Evolutionary conservation across 2,888 invertebrate genomes (phyloP).

Genomic region (Cephalotes varians): DNA sequence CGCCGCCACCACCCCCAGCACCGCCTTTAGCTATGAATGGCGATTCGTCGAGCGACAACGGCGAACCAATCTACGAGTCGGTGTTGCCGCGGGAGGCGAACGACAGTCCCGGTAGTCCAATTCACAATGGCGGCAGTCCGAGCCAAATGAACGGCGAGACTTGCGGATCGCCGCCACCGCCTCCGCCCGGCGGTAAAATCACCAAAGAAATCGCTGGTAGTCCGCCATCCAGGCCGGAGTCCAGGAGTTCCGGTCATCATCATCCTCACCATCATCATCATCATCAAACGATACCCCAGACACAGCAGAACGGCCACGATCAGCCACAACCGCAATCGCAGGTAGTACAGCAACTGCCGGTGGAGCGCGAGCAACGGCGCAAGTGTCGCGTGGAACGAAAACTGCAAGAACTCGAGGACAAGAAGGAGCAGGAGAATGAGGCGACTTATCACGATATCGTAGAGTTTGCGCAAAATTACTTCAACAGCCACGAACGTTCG

Average conservation of each 20-base stretch:
- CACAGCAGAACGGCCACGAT: constrained; percentile 78
- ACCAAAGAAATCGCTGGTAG: constrained; percentile 78
- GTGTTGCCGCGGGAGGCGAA: constrained; percentile 91
- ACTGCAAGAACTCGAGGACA: constrained; percentile 92
- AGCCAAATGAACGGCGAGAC: constrained; percentile 78
- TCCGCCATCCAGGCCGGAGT: constrained; percentile 80
- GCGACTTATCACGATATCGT: constrained; percentile 92
- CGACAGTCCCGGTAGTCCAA: constrained; percentile 78
- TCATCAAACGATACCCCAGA: constrained; percentile 73
- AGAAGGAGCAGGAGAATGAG: constrained; percentile 86
- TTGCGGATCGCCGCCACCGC: constrained; percentile 78
- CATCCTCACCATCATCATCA: constrained; percentile 71
- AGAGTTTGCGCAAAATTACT: constrained; percentile 97
- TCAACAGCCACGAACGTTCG: constrained; percentile 95
- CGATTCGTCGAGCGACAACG: constrained; percentile 81
- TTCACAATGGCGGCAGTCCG: constrained; percentile 77
- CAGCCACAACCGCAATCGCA: constrained; percentile 69
- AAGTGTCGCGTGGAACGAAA: constrained; percentile 95
- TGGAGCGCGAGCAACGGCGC: constrained; percentile 91
- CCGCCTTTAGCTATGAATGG: constrained; percentile 84
- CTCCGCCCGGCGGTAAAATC: constrained; percentile 78
- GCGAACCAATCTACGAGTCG: constrained; percentile 95
- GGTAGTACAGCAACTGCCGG: constrained; percentile 79
- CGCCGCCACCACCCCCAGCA: constrained; percentile 88
- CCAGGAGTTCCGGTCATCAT: constrained; percentile 74